Evolutionary conservation across 2,888 invertebrate species (phyloP).

Genomic region (Crepidodera aurea): DNA sequence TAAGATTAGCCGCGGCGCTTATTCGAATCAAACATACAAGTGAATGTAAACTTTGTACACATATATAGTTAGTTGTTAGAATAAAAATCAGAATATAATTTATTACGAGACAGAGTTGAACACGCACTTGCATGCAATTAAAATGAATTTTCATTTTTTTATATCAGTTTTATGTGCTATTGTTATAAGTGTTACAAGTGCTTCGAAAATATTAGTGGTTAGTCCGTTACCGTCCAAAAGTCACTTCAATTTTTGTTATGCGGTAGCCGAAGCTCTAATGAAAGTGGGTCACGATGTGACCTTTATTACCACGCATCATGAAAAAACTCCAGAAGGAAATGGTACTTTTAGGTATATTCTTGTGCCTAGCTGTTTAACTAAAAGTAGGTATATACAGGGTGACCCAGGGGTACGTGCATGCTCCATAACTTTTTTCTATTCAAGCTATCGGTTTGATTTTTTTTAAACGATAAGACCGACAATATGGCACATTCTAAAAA

Average conservation of each 20-base stretch:
- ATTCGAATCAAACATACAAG: no score
- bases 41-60: no score
- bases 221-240: conserved; percentile 19
- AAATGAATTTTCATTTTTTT: neutral
- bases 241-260: conserved; percentile 23
- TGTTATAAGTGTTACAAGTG: neutral
- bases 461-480: no score
- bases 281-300: conserved; percentile 31
- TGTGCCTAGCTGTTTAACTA: neutral
- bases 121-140: no score
- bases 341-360: conserved; percentile 1
- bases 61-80: no score
- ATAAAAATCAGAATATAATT: no score
- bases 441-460: no score
- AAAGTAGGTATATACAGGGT: conserved; percentile 1
- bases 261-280: conserved; percentile 13
- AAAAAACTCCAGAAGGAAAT: conserved; percentile 11
- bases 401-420: no score
- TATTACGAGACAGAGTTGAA: no score
- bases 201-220: conserved; percentile 17
- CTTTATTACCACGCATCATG: conserved; percentile 8
- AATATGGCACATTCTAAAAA: no score
- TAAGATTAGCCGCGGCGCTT: no score
- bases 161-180: neutral
- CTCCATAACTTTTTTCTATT: no score